Evolutionary conservation across 1,140 invertebrate species (phyloP).

Genomic region (Caenorhabditis latens): DNA sequence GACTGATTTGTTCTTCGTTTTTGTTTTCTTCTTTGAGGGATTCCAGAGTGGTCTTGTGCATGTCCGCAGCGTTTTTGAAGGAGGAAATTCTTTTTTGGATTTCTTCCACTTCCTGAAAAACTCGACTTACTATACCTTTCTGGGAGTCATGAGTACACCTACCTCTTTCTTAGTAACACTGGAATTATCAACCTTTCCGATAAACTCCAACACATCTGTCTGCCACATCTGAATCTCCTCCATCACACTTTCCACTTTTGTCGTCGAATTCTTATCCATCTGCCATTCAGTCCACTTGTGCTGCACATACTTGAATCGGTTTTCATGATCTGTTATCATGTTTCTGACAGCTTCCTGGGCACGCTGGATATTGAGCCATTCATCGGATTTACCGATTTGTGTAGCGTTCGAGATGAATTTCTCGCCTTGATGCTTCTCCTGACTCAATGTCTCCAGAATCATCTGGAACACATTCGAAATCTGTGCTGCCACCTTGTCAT

Average conservation of each 20-base stretch:
- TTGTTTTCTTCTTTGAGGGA: conserved; percentile 35
- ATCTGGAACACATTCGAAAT: conserved; percentile 74
- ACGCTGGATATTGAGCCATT: conserved; percentile 64
- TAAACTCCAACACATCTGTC: conserved; percentile 23
- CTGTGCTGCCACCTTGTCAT: conserved; percentile 67
- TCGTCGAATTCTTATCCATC: conserved; percentile 21
- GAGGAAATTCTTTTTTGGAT: conserved; percentile 11
- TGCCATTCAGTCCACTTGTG: conserved; percentile 72
- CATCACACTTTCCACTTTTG: conserved; percentile 12
- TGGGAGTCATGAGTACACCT: no score
- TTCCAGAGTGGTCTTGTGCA: conserved; percentile 26
- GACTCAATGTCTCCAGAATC: conserved; percentile 70
- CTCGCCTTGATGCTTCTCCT: conserved; percentile 67
- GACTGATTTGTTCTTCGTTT: conserved; percentile 42
- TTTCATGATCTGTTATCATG: conserved; percentile 66
- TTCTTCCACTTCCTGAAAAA: conserved; percentile 47
- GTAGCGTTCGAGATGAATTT: conserved; percentile 68
- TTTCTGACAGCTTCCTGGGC: conserved; percentile 66
- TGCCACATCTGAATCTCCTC: conserved; percentile 44
- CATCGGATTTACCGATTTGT: conserved; percentile 60
- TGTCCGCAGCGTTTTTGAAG: conserved; percentile 37
- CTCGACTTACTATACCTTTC: neutral
- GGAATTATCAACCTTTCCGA: conserved; percentile 23
- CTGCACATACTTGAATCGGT: conserved; percentile 68
- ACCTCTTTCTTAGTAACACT: conserved; percentile 23